phyloP scores from a whole-genome alignment of 1,140 invertebrate species.

The Neelides sp. region DNA sequence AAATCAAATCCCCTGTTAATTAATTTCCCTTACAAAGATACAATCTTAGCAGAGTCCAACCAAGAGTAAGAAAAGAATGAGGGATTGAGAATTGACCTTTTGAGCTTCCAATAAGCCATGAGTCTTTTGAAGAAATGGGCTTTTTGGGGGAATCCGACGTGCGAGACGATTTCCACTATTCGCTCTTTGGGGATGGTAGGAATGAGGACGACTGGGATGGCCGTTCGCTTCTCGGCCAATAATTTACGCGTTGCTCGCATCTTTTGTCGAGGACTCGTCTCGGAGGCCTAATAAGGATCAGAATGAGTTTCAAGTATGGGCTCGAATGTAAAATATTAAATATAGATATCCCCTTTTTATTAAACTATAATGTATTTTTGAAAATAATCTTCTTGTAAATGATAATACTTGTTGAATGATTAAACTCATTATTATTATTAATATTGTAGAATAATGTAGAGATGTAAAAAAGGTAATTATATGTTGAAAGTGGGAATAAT shows the following conservation, averaged over 20 bases:
- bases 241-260: constrained; percentile 66
- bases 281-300: too few relatives aligned
- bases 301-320: too few relatives aligned
- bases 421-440: too few relatives aligned
- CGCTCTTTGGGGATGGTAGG: constrained; percentile 84
- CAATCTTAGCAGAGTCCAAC: too few relatives aligned
- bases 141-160: constrained; percentile 57
- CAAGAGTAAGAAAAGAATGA: neutral
- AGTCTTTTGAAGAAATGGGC: constrained; percentile 76
- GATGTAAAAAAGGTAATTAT: neutral
- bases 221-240: constrained; percentile 69
- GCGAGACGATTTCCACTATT: constrained; percentile 66
- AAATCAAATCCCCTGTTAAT: neutral
- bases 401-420: too few relatives aligned
- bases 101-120: constrained; percentile 87
- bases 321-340: too few relatives aligned
- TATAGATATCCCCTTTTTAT: too few relatives aligned
- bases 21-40: too few relatives aligned
- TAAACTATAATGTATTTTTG: too few relatives aligned
- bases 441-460: too few relatives aligned
- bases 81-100: constrained; percentile 36
- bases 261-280: constrained; percentile 46
- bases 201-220: constrained; percentile 79
- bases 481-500: constrained; percentile 3
- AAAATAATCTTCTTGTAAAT: too few relatives aligned